Conservation (phyloP, 2,888 invertebrate genomes). For the Criorhina ranunculi region DNA sequence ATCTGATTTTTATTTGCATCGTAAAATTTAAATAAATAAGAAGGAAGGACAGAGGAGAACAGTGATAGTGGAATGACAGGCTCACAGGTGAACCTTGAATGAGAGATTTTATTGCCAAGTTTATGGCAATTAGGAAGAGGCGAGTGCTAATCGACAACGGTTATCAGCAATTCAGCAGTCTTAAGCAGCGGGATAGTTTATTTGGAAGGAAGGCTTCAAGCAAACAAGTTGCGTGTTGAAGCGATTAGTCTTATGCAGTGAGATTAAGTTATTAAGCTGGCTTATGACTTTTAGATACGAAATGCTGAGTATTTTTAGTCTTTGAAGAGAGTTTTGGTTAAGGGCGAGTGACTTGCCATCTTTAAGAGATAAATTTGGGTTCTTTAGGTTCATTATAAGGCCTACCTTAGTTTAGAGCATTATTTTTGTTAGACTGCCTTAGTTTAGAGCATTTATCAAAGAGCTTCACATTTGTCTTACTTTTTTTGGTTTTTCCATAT, state of each 20-base stretch:
- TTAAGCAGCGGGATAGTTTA: conserved; percentile 12
- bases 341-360: too few species aligned
- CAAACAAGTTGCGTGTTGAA: conserved; percentile 2
- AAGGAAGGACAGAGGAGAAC: neutral
- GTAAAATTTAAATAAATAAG: conserved; percentile 31
- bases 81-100: conserved; percentile 19
- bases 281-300: neutral
- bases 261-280: neutral
- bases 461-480: too few species aligned
- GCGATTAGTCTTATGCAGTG: neutral
- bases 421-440: too few species aligned
- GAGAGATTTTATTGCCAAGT: neutral
- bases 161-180: conserved; percentile 13
- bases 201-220: conserved; percentile 20
- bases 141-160: neutral
- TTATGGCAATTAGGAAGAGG: neutral
- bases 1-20: conserved; percentile 37
- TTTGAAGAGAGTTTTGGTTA: too few species aligned
- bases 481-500: too few species aligned
- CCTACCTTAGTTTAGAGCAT: too few species aligned
- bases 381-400: too few species aligned
- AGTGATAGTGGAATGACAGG: neutral
- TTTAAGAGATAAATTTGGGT: too few species aligned
- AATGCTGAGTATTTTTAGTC: too few species aligned
- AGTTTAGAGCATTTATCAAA: too few species aligned